Conservation (phyloP, 2,888 invertebrate genomes). For the Drosophila atroscutellata region DNA sequence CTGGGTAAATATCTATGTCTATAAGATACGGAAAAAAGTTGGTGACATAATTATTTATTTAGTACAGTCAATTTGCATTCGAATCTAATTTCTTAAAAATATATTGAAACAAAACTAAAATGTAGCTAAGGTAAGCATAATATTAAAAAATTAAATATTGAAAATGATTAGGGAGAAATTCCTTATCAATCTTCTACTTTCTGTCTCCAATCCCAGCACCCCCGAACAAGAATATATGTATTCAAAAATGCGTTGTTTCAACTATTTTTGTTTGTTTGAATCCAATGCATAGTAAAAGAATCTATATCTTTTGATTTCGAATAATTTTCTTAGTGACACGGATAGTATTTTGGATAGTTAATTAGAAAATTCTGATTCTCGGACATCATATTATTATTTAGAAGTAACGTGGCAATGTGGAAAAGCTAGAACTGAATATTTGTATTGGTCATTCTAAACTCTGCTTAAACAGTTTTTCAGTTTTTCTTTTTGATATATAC, state of each 20-base stretch:
- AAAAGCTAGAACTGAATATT: neutral
- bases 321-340: neutral
- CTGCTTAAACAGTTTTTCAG: neutral
- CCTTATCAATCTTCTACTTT: neutral
- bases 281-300: neutral
- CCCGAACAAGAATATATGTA: neutral
- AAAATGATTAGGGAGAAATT: neutral
- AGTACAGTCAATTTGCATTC: constrained; percentile 17
- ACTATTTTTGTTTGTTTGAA: neutral
- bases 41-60: constrained; percentile 13
- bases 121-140: neutral
- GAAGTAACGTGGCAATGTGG: neutral
- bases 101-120: neutral
- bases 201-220: neutral
- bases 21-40: constrained; percentile 20
- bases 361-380: neutral
- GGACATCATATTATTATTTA: neutral
- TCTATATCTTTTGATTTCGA: neutral
- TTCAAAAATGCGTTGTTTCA: neutral
- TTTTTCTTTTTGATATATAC: neutral
- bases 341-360: neutral
- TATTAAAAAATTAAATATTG: neutral
- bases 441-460: neutral
- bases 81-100: neutral
- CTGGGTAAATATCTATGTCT: constrained; percentile 44